phyloP scores from a whole-genome alignment of 1,140 invertebrate genomes.

The Centruroides sculpturatus region DNA sequence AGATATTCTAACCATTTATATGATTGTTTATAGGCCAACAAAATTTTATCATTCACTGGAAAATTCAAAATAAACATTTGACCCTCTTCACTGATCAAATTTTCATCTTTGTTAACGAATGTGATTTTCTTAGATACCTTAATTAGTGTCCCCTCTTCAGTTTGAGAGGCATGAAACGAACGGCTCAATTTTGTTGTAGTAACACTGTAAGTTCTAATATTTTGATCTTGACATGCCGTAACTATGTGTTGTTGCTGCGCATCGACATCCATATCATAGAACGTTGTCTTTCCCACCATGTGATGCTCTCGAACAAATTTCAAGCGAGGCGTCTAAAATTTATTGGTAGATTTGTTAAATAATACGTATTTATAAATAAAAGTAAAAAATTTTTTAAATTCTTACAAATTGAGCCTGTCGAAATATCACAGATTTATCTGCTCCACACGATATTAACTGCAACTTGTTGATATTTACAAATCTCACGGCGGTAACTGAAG shows the following conservation, averaged over 20 bases:
- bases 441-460: constrained; percentile 90
- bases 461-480: constrained; percentile 43
- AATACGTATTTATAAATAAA: not conserved
- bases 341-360: not conserved
- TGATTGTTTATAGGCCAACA: too few relatives aligned
- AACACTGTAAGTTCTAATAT: constrained; percentile 84
- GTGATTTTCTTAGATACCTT: constrained; percentile 39
- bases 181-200: constrained; percentile 78
- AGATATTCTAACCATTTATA: too few relatives aligned
- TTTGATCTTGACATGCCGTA: constrained; percentile 90
- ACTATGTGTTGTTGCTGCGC: constrained; percentile 74
- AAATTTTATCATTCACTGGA: too few relatives aligned
- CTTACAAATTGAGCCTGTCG: constrained; percentile 34
- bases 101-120: not conserved
- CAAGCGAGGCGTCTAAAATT: not conserved
- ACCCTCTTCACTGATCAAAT: not conserved
- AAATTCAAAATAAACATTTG: not conserved
- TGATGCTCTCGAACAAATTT: constrained; percentile 63
- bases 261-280: constrained; percentile 96
- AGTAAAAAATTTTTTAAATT: constrained; percentile 8
- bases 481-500: constrained; percentile 81
- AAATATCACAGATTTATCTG: constrained; percentile 93
- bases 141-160: constrained; percentile 71
- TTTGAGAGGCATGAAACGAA: constrained; percentile 74
- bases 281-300: constrained; percentile 78